phyloP scores from a whole-genome alignment of 2,888 invertebrate genomes.

The Theodoxus fluviatilis region DNA sequence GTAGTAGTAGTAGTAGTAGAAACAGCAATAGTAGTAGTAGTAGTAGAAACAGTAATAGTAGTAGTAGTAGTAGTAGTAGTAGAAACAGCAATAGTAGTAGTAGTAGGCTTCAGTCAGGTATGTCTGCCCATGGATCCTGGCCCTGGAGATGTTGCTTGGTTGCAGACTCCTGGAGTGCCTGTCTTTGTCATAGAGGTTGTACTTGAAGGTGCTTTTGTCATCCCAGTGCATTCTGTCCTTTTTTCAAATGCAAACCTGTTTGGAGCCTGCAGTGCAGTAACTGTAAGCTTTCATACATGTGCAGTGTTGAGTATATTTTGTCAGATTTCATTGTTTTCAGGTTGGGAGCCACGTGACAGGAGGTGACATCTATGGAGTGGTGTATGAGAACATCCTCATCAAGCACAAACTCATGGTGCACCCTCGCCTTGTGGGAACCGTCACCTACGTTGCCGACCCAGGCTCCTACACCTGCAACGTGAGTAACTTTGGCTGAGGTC shows the following conservation, averaged over 20 bases:
- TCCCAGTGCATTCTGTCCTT: background rate
- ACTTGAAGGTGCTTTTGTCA: background rate
- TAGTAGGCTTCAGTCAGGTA: too few species aligned
- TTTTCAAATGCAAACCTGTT: background rate
- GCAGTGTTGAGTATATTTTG: background rate
- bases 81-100: too few species aligned
- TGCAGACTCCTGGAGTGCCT: too few species aligned
- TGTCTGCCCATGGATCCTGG: too few species aligned
- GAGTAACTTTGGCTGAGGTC: conserved; percentile 67
- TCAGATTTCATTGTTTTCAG: conserved; percentile 65
- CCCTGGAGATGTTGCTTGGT: too few species aligned
- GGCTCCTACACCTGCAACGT: conserved; percentile 91
- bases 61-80: too few species aligned
- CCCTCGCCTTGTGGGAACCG: conserved; percentile 93
- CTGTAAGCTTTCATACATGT: background rate
- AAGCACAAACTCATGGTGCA: conserved; percentile 96
- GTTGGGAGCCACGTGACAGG: conserved; percentile 98
- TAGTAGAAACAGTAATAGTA: too few species aligned
- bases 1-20: background rate
- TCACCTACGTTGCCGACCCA: conserved; percentile 90
- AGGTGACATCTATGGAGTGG: conserved; percentile 94
- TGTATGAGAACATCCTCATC: conserved; percentile 96
- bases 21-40: background rate
- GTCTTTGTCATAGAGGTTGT: too few species aligned
- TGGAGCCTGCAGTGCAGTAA: too few species aligned